Percentiles rank a stretch among this genome's conserved stretches.
Conservation (phyloP, 2,797 vertebrate species). For the Streptopelia turtur region DNA sequence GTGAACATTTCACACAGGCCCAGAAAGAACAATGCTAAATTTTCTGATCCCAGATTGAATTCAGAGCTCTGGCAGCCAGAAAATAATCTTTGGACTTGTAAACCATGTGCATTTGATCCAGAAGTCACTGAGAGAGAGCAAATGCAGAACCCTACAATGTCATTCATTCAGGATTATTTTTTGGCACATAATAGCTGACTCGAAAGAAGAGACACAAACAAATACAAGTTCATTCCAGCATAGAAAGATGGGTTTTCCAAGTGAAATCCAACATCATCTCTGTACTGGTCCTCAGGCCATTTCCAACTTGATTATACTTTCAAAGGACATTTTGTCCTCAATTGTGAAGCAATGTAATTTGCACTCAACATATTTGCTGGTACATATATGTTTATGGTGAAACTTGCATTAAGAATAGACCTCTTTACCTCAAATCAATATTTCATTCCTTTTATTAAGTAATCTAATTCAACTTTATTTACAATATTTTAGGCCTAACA, state of each 20-base stretch:
- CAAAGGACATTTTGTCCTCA: background rate
- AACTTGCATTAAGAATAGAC: background rate
- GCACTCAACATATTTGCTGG: background rate
- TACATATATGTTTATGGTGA: background rate
- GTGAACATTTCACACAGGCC: background rate
- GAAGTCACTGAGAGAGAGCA: constrained; percentile 3
- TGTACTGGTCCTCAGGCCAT: background rate
- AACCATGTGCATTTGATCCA: background rate
- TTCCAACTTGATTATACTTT: background rate
- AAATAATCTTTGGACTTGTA: background rate
- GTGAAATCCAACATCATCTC: background rate
- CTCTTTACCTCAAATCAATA: background rate
- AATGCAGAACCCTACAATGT: background rate
- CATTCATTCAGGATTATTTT: constrained; percentile 20
- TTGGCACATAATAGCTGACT: background rate
- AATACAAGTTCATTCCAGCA: constrained; percentile 1
- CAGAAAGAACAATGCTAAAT: background rate
- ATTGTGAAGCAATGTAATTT: background rate
- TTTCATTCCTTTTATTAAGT: constrained; percentile 5
- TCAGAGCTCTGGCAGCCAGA: background rate
- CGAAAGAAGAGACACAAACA: background rate
- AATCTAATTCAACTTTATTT: background rate
- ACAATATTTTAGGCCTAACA: background rate
- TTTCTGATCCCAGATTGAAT: constrained; percentile 7
- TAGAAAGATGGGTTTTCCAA: background rate